Evolutionary conservation across 1,140 invertebrate genomes (phyloP), one percentile per base, ranked within the genome.

Genomic region (Achroia grisella): DNA sequence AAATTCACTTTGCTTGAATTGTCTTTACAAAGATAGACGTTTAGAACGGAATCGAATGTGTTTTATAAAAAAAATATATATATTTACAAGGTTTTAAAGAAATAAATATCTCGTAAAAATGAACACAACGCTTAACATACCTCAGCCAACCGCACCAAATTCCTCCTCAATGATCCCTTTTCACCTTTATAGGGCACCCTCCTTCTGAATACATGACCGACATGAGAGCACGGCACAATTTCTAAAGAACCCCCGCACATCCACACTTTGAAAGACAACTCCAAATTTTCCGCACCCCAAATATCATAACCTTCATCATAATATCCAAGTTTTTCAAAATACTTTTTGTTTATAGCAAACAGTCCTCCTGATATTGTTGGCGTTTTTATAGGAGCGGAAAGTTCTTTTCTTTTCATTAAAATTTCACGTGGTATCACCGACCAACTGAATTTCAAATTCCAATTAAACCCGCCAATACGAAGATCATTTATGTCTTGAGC

Each of bases 241-340:
- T 98, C 95, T 1, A 99, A 89, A 23, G 88, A 89, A 0, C 97
- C 97, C 1, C 97, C 97, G 73, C 97, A 99, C 88, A 97, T 96
- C 98, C 98, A 99, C 3, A 96, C 90, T 79, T 95, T 87, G 53
- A 90, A 91, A 0, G 96, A 98, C 77, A 99, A 88, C 86, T 99
- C 98, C 27, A 99, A 88, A 86, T 99, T 99, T 75, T 97, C 96
- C 2, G 94, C 95, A 8, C 96, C 96, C 95, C 95, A 97, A 12
- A 96, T 92, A 60, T 70, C 48, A 39, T 69, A 60, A 8, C 91
- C 87, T 14, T 91, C 89, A 71, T 98, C 96, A 71, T 98, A 98
- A 8, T 91, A 87, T 0, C 97, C 97, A 30, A 98, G 84, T 58
- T 94, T 91, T 58, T 92, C 94, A 63, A 98, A 98, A 66, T 94